phyloP scores from a whole-genome alignment of 2,113 vertebrate species.

The Mirza zaza region DNA sequence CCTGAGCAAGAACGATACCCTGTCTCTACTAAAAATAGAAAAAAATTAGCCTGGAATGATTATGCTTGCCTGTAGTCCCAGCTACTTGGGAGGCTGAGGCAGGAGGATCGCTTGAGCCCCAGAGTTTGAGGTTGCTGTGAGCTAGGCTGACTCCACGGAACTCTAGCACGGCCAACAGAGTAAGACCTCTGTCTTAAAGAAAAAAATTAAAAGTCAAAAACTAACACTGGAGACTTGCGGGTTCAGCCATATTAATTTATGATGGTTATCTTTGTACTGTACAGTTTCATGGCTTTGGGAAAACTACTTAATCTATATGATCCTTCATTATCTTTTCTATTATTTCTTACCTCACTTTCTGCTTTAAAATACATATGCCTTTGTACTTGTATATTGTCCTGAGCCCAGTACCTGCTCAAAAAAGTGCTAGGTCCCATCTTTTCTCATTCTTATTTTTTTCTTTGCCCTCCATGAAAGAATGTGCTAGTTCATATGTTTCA shows the following conservation, averaged over 20 bases:
- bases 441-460: not conserved
- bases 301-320: not conserved
- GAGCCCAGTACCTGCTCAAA: not conserved
- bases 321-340: not conserved
- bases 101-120: too few relatives aligned
- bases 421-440: not conserved
- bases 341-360: not conserved
- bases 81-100: too few relatives aligned
- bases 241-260: not conserved
- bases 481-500: constrained; percentile 4
- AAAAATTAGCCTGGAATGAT: too few relatives aligned
- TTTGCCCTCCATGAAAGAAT: not conserved
- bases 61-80: too few relatives aligned
- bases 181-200: too few relatives aligned
- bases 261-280: not conserved
- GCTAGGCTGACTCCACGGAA: too few relatives aligned
- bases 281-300: not conserved
- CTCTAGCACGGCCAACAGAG: too few relatives aligned
- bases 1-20: too few relatives aligned
- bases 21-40: too few relatives aligned
- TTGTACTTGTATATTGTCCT: not conserved
- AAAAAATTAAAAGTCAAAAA: not conserved
- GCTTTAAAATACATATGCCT: not conserved
- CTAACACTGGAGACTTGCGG: too few relatives aligned
- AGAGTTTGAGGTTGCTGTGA: too few relatives aligned